Evolutionary conservation across 2,113 vertebrate genomes (phyloP).

Genomic region (Phasianus colchicus): DNA sequence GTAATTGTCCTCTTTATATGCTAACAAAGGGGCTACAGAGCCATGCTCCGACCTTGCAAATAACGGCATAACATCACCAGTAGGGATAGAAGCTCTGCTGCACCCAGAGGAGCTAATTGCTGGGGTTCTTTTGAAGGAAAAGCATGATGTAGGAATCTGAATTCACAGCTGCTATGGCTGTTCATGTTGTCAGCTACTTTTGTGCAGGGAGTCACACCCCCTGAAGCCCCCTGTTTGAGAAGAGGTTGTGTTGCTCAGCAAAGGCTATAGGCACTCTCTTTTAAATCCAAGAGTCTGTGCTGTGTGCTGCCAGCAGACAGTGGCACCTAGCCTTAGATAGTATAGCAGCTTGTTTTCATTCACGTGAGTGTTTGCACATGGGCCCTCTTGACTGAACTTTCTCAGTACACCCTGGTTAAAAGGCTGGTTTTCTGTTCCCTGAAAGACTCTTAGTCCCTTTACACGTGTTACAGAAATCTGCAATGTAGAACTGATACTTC

Average conservation of each 20-base stretch:
- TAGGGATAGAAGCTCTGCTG: neutral
- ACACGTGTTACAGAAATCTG: neutral
- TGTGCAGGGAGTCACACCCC: neutral
- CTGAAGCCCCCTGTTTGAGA: neutral
- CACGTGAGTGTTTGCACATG: rapidly evolving
- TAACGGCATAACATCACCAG: neutral
- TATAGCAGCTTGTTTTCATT: neutral
- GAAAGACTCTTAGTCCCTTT: neutral
- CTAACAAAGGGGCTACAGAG: neutral
- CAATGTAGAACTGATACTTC: neutral
- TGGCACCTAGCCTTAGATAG: neutral
- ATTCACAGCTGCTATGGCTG: neutral
- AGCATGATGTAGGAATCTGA: neutral
- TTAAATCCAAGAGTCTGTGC: neutral
- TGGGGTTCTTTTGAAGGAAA: neutral
- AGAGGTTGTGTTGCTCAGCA: neutral
- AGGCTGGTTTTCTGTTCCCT: neutral
- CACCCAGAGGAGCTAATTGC: neutral
- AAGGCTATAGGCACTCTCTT: neutral
- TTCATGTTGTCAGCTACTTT: neutral
- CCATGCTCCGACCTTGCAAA: neutral
- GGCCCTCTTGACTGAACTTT: neutral
- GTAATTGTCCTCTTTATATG: neutral
- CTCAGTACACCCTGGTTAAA: neutral
- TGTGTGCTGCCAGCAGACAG: neutral